These are phyloP conservation scores for Ptychochromis oligacanthus DNA, from an alignment of 2,113 vertebrate species.

Conservation along the genomic window DNA sequence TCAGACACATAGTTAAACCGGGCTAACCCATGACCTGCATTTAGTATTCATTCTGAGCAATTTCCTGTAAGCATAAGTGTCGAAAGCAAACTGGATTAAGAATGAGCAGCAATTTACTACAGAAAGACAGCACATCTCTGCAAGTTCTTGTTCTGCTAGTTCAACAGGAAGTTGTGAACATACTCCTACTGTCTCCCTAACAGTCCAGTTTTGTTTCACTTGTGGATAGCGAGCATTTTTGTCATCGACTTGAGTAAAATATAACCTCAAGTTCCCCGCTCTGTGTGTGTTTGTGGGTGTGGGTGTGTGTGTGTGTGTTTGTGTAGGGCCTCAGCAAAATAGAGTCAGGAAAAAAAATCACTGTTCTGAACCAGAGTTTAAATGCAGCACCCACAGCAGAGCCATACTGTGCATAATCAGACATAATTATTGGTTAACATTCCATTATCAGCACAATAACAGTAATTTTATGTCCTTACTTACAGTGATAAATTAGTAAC, in stretches of 20 bases:
- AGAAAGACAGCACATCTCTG: not conserved
- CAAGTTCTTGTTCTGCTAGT: not conserved
- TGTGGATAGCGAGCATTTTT: not conserved
- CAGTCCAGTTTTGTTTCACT: not conserved
- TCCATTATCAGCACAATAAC: not conserved
- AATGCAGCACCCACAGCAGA: not conserved
- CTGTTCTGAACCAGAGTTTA: not conserved
- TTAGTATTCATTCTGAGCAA: not conserved
- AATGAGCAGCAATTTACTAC: not conserved
- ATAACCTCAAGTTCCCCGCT: not conserved
- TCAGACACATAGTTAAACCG: not conserved
- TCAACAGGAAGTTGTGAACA: not conserved
- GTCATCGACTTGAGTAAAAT: not conserved
- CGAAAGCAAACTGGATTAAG: not conserved
- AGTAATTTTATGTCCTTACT: not conserved
- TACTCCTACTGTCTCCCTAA: not conserved
- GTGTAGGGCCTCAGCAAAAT: not conserved
- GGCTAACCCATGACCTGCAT: not conserved
- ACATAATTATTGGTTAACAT: not conserved
- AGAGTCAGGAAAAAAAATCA: not conserved
- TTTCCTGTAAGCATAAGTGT: not conserved
- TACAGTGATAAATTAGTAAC: not conserved
- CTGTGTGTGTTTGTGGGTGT: not conserved
- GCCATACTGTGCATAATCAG: not conserved
- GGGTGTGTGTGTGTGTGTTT: not conserved